Evolutionary conservation across 2,113 vertebrate species (phyloP).

Genomic region (Hyperopisus bebe): DNA sequence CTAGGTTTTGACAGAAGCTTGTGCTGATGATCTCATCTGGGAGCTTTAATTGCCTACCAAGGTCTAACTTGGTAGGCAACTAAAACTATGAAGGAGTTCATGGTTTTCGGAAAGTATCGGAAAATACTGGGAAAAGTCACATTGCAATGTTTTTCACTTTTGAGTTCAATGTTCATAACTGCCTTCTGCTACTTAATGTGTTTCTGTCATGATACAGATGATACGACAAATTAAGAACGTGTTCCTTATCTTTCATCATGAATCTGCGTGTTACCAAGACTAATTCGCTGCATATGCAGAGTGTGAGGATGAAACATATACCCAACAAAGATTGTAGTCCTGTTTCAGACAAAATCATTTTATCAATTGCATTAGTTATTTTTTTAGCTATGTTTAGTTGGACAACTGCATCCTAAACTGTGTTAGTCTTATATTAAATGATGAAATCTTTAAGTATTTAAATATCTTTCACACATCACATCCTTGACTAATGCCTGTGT

Average conservation of each 20-base stretch:
- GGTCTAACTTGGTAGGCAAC: background rate
- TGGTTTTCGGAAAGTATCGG: background rate
- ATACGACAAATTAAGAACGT: too few relatives aligned
- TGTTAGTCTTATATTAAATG: background rate
- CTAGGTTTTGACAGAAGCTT: background rate
- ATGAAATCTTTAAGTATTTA: background rate
- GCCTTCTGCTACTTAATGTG: background rate
- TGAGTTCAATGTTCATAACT: background rate
- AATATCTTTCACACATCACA: background rate
- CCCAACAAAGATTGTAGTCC: background rate
- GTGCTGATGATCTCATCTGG: background rate
- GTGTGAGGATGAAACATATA: background rate
- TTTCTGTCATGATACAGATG: background rate
- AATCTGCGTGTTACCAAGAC: background rate
- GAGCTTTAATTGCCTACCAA: background rate
- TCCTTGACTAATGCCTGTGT: background rate
- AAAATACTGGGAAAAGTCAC: background rate
- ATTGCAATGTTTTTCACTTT: background rate
- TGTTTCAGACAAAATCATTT: background rate
- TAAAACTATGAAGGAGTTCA: background rate
- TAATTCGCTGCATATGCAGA: background rate
- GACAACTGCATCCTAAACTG: background rate
- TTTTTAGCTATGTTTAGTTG: background rate
- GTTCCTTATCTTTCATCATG: background rate
- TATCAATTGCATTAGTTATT: background rate